phyloP scores from a whole-genome alignment of 2,888 invertebrate genomes.

The Trissolcus brochymenae region DNA sequence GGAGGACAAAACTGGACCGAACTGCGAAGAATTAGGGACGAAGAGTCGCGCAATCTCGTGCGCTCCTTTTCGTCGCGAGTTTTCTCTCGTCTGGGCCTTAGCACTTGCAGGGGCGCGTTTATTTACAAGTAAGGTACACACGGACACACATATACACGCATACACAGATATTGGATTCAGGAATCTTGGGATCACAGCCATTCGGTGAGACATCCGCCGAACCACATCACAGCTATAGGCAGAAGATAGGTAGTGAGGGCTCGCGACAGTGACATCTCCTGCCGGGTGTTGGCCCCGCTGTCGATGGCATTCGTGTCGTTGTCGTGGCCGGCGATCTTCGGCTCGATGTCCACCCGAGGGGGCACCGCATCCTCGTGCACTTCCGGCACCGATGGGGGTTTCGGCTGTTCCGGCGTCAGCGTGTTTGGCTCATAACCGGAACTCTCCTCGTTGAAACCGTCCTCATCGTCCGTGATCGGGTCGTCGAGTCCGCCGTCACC shows the following conservation, averaged over 20 bases:
- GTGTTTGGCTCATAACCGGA: constrained; percentile 72
- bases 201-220: constrained; percentile 88
- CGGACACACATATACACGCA: constrained; percentile 21
- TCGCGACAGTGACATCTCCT: constrained; percentile 78
- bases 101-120: constrained; percentile 41
- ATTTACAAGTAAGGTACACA: constrained; percentile 50
- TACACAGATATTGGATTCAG: constrained; percentile 45
- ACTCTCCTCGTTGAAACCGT: constrained; percentile 73
- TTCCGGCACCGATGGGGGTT: constrained; percentile 59
- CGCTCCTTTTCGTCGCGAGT: constrained; percentile 8
- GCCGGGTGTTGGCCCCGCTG: constrained; percentile 74
- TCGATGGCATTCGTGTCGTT: constrained; percentile 58
- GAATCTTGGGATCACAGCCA: constrained; percentile 83
- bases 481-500: constrained; percentile 80
- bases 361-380: constrained; percentile 66
- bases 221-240: constrained; percentile 90
- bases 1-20: not conserved
- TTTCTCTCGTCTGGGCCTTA: constrained; percentile 5
- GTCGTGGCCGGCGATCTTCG: constrained; percentile 55
- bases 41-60: constrained; percentile 2
- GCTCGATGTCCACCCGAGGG: constrained; percentile 64
- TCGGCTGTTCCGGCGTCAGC: constrained; percentile 65
- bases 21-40: not conserved
- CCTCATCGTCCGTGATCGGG: constrained; percentile 72
- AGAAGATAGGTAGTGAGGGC: constrained; percentile 86